Evolutionary conservation across 2,113 vertebrate species (phyloP).

Genomic region (Sisor rabdophorus): DNA sequence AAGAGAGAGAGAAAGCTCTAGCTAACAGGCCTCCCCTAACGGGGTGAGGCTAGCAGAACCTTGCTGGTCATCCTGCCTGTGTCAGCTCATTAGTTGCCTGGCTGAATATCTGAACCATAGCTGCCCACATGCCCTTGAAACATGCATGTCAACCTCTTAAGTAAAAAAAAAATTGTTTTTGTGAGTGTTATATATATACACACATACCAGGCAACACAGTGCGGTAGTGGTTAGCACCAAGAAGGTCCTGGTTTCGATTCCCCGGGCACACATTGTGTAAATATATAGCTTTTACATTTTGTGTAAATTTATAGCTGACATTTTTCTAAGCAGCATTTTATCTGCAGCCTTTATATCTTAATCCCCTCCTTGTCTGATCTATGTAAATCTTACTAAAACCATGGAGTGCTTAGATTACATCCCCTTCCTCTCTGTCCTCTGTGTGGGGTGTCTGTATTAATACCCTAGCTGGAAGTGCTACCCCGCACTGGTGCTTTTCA

Average conservation of each 20-base stretch:
- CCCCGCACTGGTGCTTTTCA: slow-evolving; percentile 42
- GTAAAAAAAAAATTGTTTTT: slow-evolving; percentile 3
- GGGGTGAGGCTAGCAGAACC: slow-evolving; percentile 39
- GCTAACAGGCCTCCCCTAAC: slow-evolving; percentile 30
- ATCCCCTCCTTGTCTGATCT: neutral
- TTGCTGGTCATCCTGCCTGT: slow-evolving; percentile 41
- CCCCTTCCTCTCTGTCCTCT: neutral
- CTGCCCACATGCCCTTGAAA: slow-evolving; percentile 25
- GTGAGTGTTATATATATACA: too few species aligned
- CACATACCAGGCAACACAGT: too few species aligned
- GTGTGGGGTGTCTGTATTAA: slow-evolving; percentile 29
- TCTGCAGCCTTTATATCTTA: slow-evolving; percentile 7
- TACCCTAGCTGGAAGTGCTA: slow-evolving; percentile 30
- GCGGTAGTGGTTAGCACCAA: too few species aligned
- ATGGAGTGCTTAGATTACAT: neutral
- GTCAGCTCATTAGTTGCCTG: slow-evolving; percentile 28
- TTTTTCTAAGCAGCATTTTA: neutral
- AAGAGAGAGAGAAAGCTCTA: neutral
- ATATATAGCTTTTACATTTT: too few species aligned
- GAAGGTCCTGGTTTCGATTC: too few species aligned
- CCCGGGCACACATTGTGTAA: neutral
- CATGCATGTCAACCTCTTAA: slow-evolving; percentile 26
- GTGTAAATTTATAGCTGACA: too few species aligned
- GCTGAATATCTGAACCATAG: neutral
- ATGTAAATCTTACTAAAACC: slow-evolving; percentile 23